These are phyloP conservation scores for Anagyrus pseudococci DNA, from an alignment of 2,888 invertebrate genomes.

Conservation along the genomic window DNA sequence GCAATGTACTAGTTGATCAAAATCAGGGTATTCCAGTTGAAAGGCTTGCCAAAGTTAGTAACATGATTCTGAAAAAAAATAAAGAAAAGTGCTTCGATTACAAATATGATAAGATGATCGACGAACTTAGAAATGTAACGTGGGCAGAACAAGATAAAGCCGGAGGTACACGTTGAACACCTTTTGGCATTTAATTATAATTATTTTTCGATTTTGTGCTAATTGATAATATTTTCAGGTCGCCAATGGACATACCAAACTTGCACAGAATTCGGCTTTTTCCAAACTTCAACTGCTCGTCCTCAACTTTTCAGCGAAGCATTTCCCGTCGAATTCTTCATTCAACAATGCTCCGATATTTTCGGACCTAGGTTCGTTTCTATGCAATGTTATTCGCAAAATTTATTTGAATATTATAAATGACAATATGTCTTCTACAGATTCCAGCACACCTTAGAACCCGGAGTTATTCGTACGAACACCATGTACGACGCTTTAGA, in stretches of 20 bases:
- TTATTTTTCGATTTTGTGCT: constrained; percentile 11
- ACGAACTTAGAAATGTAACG: constrained; percentile 70
- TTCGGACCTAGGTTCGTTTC: constrained; percentile 73
- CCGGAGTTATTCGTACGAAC: constrained; percentile 76
- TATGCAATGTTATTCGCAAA: neutral
- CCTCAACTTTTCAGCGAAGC: constrained; percentile 75
- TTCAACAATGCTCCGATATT: constrained; percentile 82
- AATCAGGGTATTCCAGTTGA: constrained; percentile 69
- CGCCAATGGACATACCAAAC: constrained; percentile 96
- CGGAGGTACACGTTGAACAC: constrained; percentile 64
- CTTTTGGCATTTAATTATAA: constrained; percentile 10
- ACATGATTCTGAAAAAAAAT: constrained; percentile 70
- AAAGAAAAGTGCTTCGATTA: constrained; percentile 83
- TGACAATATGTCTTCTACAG: constrained; percentile 27
- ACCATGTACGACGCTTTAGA: constrained; percentile 78
- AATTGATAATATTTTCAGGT: constrained; percentile 61
- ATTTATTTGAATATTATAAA: neutral
- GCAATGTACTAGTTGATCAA: constrained; percentile 75
- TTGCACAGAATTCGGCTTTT: constrained; percentile 95
- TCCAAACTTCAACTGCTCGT: constrained; percentile 81
- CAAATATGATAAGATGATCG: constrained; percentile 78
- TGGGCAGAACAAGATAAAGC: constrained; percentile 70
- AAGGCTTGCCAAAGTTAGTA: constrained; percentile 77
- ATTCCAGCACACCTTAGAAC: constrained; percentile 64
- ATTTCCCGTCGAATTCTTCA: constrained; percentile 80